Percentiles rank a stretch among this genome's conserved stretches.
Evolutionary conservation across 2,113 vertebrate species (phyloP).

Genomic region (Neodontobutis hainanensis): DNA sequence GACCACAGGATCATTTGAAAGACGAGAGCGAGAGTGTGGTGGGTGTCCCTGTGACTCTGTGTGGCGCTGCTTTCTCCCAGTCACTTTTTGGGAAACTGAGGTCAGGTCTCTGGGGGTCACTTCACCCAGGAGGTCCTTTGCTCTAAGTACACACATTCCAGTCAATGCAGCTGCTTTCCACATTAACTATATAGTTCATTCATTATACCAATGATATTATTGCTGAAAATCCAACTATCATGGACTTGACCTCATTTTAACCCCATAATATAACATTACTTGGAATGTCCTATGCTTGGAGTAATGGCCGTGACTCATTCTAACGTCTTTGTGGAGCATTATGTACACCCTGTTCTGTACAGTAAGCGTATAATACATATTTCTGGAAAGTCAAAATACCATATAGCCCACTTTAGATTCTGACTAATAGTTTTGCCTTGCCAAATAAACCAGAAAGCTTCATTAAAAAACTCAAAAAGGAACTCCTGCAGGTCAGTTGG

Average conservation of each 20-base stretch:
- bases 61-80: conserved; percentile 4
- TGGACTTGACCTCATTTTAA: too few relatives aligned
- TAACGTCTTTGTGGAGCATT: too few relatives aligned
- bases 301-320: too few relatives aligned
- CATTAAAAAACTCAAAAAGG: neutral
- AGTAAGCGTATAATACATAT: too few relatives aligned
- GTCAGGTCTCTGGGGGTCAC: conserved; percentile 47
- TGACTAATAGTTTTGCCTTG: neutral
- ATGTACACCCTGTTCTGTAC: too few relatives aligned
- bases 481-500: neutral
- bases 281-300: too few relatives aligned
- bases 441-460: neutral
- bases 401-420: neutral
- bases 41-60: conserved; percentile 18
- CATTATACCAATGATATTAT: too few relatives aligned
- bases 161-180: conserved; percentile 1
- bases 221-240: too few relatives aligned
- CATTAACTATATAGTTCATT: too few relatives aligned
- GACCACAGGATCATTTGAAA: conserved; percentile 2
- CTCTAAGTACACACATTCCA: conserved; percentile 27
- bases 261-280: too few relatives aligned
- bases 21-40: conserved; percentile 15
- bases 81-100: conserved; percentile 5
- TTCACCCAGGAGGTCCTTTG: conserved; percentile 44
- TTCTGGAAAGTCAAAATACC: too few relatives aligned